These are phyloP conservation scores for Erithacus rubecula DNA, from an alignment of 2,797 vertebrate genomes.

Conservation along the genomic window DNA sequence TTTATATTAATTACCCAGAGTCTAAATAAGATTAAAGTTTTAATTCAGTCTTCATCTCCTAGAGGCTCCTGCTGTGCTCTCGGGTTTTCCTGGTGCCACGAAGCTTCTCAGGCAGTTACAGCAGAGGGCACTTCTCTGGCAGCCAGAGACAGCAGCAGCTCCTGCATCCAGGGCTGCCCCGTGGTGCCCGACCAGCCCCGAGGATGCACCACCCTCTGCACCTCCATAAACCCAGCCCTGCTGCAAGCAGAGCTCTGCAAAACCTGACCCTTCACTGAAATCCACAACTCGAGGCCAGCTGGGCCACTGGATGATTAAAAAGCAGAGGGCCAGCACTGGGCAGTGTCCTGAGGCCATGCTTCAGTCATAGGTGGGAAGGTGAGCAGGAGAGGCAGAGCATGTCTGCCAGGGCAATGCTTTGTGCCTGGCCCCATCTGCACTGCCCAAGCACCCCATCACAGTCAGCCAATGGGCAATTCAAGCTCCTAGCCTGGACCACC, in stretches of 20 bases:
- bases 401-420: not conserved
- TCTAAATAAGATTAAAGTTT: slow-evolving; percentile 56
- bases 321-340: not conserved
- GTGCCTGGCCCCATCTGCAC: accelerated
- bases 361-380: accelerated
- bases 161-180: not conserved
- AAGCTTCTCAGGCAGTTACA: slow-evolving; percentile 42
- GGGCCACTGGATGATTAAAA: accelerated
- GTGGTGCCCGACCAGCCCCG: accelerated
- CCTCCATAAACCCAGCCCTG: not conserved
- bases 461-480: accelerated
- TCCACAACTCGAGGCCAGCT: accelerated
- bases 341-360: not conserved
- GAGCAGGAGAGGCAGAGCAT: not conserved
- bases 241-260: not conserved
- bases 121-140: slow-evolving; percentile 40
- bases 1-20: slow-evolving; percentile 42
- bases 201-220: not conserved
- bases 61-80: slow-evolving; percentile 25
- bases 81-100: not conserved
- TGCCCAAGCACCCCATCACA: not conserved
- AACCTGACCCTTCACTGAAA: not conserved
- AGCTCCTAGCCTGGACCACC: not conserved
- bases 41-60: slow-evolving; percentile 45
- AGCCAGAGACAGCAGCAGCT: not conserved